phyloP scores from a whole-genome alignment of 1,140 invertebrate species.

The Sesamia nonagrioides region DNA sequence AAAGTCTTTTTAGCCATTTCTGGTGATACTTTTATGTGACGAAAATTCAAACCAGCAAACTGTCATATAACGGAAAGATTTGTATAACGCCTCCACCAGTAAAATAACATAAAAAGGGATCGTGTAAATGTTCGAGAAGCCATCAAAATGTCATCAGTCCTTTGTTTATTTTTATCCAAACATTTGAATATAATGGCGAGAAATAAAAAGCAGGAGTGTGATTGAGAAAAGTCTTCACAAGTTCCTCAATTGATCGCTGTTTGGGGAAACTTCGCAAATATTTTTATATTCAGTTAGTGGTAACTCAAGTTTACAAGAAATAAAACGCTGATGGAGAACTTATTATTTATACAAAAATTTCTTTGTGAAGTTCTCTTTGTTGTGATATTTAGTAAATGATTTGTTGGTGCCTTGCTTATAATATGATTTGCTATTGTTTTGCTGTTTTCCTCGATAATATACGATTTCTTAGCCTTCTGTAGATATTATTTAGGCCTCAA shows the following conservation, averaged over 20 bases:
- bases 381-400: slow-evolving; percentile 38
- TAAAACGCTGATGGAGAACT: slow-evolving; percentile 54
- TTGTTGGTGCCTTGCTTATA: background rate
- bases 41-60: background rate
- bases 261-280: slow-evolving; percentile 12
- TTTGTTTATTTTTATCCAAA: slow-evolving; percentile 26
- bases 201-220: slow-evolving; percentile 26
- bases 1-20: too few species aligned
- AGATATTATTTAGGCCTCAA: too few species aligned
- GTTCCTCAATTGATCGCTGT: slow-evolving; percentile 39
- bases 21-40: too few species aligned
- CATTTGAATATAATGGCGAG: slow-evolving; percentile 36
- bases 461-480: slow-evolving; percentile 10
- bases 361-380: slow-evolving; percentile 40
- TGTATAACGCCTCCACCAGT: background rate
- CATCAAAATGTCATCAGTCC: slow-evolving; percentile 14
- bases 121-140: background rate
- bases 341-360: slow-evolving; percentile 53
- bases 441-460: slow-evolving; percentile 3
- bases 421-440: slow-evolving; percentile 27
- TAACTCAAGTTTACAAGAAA: slow-evolving; percentile 43
- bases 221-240: slow-evolving; percentile 37
- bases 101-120: background rate
- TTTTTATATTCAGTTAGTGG: slow-evolving; percentile 34
- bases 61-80: background rate